Conservation (phyloP, 2,113 vertebrate genomes). For the Menura novaehollandiae region DNA sequence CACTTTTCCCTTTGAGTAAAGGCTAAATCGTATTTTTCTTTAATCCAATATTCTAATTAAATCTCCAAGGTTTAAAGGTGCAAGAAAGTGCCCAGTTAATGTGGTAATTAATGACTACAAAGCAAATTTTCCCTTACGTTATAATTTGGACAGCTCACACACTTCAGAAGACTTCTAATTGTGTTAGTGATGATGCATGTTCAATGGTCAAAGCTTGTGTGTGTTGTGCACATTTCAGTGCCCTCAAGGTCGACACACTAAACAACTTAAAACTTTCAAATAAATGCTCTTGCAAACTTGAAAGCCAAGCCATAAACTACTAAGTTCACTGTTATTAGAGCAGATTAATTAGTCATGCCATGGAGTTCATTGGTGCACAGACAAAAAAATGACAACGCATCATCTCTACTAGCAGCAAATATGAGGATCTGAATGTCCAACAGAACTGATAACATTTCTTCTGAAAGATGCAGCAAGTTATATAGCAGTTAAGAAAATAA, state of each 20-base stretch:
- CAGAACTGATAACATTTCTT: background rate
- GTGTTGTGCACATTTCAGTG: background rate
- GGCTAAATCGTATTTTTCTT: background rate
- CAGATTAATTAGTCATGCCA: background rate
- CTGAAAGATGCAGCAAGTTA: background rate
- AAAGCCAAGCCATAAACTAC: background rate
- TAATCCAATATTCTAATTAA: background rate
- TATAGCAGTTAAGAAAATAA: background rate
- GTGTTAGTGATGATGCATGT: background rate
- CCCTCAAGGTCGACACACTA: background rate
- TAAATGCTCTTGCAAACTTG: background rate
- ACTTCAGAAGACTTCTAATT: background rate
- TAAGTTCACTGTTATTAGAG: background rate
- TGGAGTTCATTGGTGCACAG: background rate
- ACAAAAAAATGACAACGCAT: background rate
- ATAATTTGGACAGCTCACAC: background rate
- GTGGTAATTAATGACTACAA: conserved; percentile 9
- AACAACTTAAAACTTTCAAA: background rate
- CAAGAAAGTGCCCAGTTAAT: background rate
- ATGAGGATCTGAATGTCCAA: background rate
- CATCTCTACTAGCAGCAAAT: background rate
- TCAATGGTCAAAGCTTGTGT: background rate
- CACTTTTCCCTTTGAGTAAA: background rate
- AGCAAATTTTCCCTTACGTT: background rate
- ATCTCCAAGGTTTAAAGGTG: background rate